Conservation (phyloP, 2,797 vertebrate species). For the Sebastes matsubarae region DNA sequence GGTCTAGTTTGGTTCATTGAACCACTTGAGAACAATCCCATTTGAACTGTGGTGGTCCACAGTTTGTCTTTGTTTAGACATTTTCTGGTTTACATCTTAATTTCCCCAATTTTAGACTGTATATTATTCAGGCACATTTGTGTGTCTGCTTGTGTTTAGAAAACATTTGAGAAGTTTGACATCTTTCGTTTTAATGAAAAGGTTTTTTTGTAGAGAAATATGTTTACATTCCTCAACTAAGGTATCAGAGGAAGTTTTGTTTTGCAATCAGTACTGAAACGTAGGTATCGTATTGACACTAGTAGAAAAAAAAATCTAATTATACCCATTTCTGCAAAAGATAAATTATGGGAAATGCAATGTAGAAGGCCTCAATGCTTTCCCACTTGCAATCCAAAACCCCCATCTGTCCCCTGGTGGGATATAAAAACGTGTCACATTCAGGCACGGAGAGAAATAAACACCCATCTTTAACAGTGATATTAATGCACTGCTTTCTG, state of each 20-base stretch:
- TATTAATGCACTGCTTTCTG: neutral
- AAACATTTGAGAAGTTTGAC: neutral
- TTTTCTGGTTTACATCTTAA: neutral
- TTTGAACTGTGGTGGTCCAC: neutral
- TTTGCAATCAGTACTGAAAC: neutral
- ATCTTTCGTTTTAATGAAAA: neutral
- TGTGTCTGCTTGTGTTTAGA: too few relatives aligned
- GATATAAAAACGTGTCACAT: neutral
- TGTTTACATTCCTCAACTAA: neutral
- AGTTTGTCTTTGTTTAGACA: too few relatives aligned
- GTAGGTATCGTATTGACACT: neutral
- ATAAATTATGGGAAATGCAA: neutral
- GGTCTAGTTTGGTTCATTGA: neutral
- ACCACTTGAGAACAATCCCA: neutral
- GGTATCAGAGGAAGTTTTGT: neutral
- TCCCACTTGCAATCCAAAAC: neutral
- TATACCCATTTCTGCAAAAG: neutral
- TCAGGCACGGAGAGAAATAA: neutral
- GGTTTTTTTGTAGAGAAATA: rapidly evolving
- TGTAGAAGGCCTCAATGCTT: neutral
- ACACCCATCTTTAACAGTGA: neutral
- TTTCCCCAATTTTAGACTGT: neutral
- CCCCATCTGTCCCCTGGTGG: neutral
- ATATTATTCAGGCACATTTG: rapidly evolving
- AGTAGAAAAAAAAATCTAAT: neutral